Conservation (phyloP, 2,113 vertebrate species). For the Megaptera novaeangliae region DNA sequence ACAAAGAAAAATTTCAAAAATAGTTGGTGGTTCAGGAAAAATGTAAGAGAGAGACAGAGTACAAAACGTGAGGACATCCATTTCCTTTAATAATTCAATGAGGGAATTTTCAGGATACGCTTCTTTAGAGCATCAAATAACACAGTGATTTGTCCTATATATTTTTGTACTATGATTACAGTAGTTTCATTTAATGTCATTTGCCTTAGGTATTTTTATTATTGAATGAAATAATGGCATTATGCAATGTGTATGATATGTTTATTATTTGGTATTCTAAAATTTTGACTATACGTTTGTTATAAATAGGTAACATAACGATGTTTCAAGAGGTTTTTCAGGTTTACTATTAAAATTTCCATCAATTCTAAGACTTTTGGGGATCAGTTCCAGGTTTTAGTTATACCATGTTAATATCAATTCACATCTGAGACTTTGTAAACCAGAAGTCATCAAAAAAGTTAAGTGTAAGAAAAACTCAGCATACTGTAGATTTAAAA, state of each 20-base stretch:
- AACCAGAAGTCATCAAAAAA: conserved; percentile 19
- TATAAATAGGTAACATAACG: not conserved
- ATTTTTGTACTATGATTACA: not conserved
- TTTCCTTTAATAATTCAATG: not conserved
- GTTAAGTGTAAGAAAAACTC: not conserved
- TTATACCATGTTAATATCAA: not conserved
- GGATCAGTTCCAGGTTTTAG: not conserved
- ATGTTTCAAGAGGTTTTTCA: not conserved
- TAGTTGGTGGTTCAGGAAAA: not conserved
- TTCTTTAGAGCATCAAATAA: not conserved
- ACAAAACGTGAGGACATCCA: rapidly evolving
- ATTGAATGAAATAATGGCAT: not conserved
- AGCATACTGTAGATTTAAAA: conserved; percentile 15
- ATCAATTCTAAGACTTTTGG: not conserved
- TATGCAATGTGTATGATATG: not conserved
- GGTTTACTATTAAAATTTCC: not conserved
- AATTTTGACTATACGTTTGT: not conserved
- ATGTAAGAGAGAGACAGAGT: not conserved
- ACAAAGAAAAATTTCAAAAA: not conserved
- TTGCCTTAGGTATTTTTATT: not conserved
- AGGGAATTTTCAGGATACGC: not conserved
- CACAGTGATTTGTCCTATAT: not conserved
- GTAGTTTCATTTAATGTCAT: not conserved
- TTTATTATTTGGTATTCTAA: not conserved
- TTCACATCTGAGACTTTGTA: not conserved